Evolutionary conservation across 2,113 vertebrate species (phyloP).

Genomic region (Sigmodon hispidus): DNA sequence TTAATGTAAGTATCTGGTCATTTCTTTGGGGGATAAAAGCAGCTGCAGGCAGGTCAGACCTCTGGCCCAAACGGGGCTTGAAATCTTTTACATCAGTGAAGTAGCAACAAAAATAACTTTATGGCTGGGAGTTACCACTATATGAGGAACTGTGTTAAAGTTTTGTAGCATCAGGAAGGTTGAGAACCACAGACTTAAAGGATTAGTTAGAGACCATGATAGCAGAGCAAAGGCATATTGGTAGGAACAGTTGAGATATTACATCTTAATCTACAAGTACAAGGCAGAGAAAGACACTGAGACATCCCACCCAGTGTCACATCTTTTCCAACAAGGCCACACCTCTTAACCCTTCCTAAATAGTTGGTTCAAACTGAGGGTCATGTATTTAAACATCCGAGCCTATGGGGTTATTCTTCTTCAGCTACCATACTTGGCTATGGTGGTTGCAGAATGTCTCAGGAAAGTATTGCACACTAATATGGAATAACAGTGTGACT

Average conservation of each 20-base stretch:
- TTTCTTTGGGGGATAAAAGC: too few relatives aligned
- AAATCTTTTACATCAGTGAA: too few relatives aligned
- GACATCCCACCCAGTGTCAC: background rate
- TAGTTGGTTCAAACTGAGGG: background rate
- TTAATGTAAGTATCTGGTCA: too few relatives aligned
- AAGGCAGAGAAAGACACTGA: background rate
- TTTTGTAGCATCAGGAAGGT: background rate
- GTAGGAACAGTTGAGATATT: background rate
- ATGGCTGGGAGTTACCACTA: background rate
- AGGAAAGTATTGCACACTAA: constrained; percentile 6
- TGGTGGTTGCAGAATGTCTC: background rate
- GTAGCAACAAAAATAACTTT: background rate
- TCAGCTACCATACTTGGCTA: background rate
- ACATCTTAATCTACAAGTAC: too few relatives aligned
- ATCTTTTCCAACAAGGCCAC: background rate
- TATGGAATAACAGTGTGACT: constrained; percentile 31
- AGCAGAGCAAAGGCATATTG: background rate
- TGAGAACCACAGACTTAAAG: background rate
- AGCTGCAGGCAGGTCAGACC: too few relatives aligned
- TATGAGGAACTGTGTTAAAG: background rate
- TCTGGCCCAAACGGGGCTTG: too few relatives aligned
- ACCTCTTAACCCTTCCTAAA: background rate
- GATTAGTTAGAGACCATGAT: background rate
- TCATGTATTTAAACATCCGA: background rate
- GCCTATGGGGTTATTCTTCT: background rate